Evolutionary conservation across 2,797 vertebrate species (phyloP), one percentile per base, ranked within the genome.

Genomic region (Gymnoscopelus microlampas): DNA sequence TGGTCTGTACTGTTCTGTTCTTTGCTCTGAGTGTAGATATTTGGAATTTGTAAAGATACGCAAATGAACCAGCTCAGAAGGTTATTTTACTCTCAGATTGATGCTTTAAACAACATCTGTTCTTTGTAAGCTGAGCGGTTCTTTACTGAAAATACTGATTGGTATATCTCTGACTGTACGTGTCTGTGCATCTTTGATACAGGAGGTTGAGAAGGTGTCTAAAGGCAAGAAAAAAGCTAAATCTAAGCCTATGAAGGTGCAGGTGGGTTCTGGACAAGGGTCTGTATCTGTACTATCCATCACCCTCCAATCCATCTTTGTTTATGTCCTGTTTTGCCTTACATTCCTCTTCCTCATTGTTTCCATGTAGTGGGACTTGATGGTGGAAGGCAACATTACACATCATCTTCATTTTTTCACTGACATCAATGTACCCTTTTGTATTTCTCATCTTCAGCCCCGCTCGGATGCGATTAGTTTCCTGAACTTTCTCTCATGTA

Each of bases 191-290:
- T 88, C 68, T 83, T 79, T 85, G 48, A 81, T 82, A 69, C 80
- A 93, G 91, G 91, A 87, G 44, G 69, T 83, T 78, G 82, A 88
- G 68, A 87, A 73, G 63, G 71, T 81, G 60, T 50, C 75, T 74
- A 85, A 83, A 62, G 81, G 69, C 78, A 92, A 91, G 81, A 91
- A 89, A 85, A 92, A 88, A 79, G 85, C 86, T 55, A 85, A 86
- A 58, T 11, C 83, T 67, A 91, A 91, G 68, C n/a, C 79, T 48
- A 85, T 77, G 77, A 89, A 83, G 63, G 57, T 62, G 5, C 90
- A 91, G 90, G 89, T 92, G 79, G 77, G 90, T 89, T 63, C 54
- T 63, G 48, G 67, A 74, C 71, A 14, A 44, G 56, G 53, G 32
- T 70, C 23, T 51, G 58, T 29, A 24, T 3, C 49, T 53, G n/a